Conservation (phyloP, 2,888 invertebrate species). For the Tenthredo notha region DNA sequence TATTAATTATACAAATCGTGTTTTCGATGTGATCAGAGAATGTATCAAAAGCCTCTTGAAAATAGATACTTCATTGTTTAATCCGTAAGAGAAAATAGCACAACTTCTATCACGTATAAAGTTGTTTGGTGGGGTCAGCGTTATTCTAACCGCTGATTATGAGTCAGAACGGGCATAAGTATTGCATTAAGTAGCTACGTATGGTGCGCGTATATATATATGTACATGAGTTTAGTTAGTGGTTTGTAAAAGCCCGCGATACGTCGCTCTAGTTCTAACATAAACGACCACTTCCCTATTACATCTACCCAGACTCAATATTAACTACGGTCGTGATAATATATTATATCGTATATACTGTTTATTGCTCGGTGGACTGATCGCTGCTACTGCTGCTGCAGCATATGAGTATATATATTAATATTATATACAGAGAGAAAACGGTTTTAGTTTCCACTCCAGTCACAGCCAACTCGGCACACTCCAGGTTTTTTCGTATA, state of each 20-base stretch:
- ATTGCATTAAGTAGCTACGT: background rate
- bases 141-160: slow-evolving; percentile 22
- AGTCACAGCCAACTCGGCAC: too few relatives aligned
- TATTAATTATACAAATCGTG: too few relatives aligned
- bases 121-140: slow-evolving; percentile 38
- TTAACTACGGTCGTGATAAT: background rate
- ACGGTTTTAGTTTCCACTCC: too few relatives aligned
- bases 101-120: background rate
- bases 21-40: too few relatives aligned
- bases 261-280: slow-evolving; percentile 53
- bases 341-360: background rate
- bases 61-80: background rate
- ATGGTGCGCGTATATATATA: background rate
- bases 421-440: background rate
- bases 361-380: background rate
- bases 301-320: slow-evolving; percentile 33
- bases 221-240: background rate
- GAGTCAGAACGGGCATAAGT: slow-evolving; percentile 15
- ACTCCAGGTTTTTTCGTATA: too few relatives aligned
- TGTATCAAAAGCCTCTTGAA: too few relatives aligned
- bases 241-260: background rate
- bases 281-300: slow-evolving; percentile 60
- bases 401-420: background rate
- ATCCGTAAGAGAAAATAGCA: background rate
- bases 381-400: background rate